phyloP scores from a whole-genome alignment of 2,797 vertebrate genomes.

The Valencia hispanica region DNA sequence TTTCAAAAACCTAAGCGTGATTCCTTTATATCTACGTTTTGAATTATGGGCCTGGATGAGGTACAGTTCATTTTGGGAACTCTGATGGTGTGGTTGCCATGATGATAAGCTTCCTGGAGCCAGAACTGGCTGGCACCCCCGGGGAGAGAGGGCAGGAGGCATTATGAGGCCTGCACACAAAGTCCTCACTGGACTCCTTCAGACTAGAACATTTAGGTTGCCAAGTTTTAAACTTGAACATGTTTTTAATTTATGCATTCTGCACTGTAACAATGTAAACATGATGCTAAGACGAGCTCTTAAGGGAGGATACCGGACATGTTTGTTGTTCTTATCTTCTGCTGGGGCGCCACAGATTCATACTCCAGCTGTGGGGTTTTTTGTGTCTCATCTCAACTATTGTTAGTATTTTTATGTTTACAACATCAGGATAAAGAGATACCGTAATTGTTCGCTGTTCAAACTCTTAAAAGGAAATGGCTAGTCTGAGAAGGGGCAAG shows the following conservation, averaged over 20 bases:
- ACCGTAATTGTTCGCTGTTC: too few relatives aligned
- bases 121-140: constrained; percentile 73
- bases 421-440: too few relatives aligned
- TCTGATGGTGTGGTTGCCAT: constrained; percentile 82
- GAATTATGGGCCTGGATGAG: constrained; percentile 16
- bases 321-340: background rate
- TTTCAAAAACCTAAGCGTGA: background rate
- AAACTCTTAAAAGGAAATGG: too few relatives aligned
- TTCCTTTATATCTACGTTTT: constrained; percentile 26
- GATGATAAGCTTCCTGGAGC: constrained; percentile 78
- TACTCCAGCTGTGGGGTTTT: too few relatives aligned
- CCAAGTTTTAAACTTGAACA: too few relatives aligned
- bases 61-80: constrained; percentile 44
- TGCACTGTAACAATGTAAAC: too few relatives aligned
- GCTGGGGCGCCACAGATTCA: too few relatives aligned
- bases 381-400: too few relatives aligned
- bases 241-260: background rate
- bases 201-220: too few relatives aligned
- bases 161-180: too few relatives aligned
- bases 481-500: background rate
- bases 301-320: background rate
- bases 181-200: too few relatives aligned
- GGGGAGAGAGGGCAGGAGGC: constrained; percentile 55
- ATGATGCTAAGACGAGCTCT: too few relatives aligned
- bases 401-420: background rate